Evolutionary conservation across 2,113 vertebrate species (phyloP).

Genomic region (Nematolebias whitei): DNA sequence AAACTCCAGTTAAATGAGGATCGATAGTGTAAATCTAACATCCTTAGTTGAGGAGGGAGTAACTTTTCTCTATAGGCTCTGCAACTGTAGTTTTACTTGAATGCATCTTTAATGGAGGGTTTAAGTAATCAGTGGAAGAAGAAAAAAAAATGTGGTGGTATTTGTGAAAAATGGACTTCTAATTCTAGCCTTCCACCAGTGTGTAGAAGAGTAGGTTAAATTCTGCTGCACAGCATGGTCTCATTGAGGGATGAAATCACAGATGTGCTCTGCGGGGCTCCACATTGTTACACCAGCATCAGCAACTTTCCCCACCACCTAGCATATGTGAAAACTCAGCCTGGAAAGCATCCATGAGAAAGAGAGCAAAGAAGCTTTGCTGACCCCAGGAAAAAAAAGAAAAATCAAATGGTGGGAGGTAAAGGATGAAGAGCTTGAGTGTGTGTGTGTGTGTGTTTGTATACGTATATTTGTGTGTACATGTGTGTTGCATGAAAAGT

Average conservation of each 20-base stretch:
- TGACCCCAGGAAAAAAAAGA: conserved; percentile 75
- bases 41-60: neutral
- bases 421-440: conserved; percentile 53
- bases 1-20: neutral
- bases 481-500: conserved; percentile 6
- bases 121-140: conserved; percentile 12
- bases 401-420: conserved; percentile 71
- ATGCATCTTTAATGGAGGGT: conserved; percentile 15
- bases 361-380: conserved; percentile 72
- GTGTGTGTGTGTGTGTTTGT: conserved; percentile 26
- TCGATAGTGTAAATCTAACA: neutral
- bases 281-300: conserved; percentile 70
- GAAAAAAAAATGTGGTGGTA: conserved; percentile 2
- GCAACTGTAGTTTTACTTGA: conserved; percentile 6
- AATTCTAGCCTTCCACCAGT: conserved; percentile 28
- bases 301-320: conserved; percentile 76
- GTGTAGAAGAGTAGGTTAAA: conserved; percentile 56
- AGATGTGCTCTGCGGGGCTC: conserved; percentile 81
- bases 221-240: conserved; percentile 61
- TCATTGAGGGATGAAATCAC: conserved; percentile 72
- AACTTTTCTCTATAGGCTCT: neutral
- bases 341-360: conserved; percentile 74
- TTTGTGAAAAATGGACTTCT: conserved; percentile 43
- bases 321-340: conserved; percentile 77
- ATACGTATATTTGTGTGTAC: conserved; percentile 1